These are phyloP conservation scores for Ardeotis arabs DNA, from an alignment of 2,113 vertebrate genomes.

Conservation along the genomic window DNA sequence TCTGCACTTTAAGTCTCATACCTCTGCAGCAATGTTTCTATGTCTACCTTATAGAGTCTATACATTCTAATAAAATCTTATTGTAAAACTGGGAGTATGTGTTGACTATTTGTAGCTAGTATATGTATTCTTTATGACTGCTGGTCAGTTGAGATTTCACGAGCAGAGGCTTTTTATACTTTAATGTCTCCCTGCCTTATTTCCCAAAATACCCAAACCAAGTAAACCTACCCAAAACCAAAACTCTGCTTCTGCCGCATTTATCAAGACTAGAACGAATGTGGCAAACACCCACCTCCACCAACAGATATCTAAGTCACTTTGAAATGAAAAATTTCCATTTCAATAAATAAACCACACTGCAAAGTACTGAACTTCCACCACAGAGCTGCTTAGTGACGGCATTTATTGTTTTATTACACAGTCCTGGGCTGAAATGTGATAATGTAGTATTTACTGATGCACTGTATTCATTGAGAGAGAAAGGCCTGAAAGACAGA, in stretches of 20 bases:
- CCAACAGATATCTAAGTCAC: neutral
- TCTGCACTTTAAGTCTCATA: neutral
- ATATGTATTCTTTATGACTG: neutral
- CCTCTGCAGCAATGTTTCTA: neutral
- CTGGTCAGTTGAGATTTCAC: neutral
- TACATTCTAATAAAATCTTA: neutral
- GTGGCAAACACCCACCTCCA: neutral
- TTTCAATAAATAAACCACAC: neutral
- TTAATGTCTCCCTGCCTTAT: neutral
- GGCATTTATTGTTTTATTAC: neutral
- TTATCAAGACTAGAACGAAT: neutral
- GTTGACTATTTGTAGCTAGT: neutral
- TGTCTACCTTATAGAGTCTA: neutral
- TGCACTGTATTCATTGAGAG: neutral
- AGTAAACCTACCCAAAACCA: neutral
- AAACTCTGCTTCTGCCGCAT: neutral
- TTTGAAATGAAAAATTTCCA: slow-evolving; percentile 14
- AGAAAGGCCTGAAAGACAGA: neutral
- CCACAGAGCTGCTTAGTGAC: neutral
- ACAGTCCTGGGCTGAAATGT: neutral
- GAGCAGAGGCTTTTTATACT: neutral
- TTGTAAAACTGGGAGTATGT: neutral
- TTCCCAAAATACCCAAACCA: neutral
- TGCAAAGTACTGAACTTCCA: neutral
- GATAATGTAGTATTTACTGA: neutral